A percentile compares a stretch with the other conserved stretches of the same genome.
Conservation (phyloP, 2,888 invertebrate genomes). For the Podotricha telesiphe region DNA sequence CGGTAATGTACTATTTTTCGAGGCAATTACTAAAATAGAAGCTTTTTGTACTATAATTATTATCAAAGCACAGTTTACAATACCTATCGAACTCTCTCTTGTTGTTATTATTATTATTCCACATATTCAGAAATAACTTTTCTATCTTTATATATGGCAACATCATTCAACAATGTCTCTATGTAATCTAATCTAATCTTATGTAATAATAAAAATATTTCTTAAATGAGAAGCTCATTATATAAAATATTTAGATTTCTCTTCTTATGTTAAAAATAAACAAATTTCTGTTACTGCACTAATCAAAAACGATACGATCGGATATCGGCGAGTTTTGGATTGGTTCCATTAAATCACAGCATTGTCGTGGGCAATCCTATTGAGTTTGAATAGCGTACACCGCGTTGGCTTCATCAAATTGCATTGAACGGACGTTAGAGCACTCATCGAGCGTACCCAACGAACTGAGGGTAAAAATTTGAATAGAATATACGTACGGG, state of each 20-base stretch:
- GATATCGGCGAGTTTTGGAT: conserved; percentile 59
- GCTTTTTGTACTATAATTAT: neutral
- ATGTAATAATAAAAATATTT: neutral
- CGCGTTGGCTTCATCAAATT: conserved; percentile 79
- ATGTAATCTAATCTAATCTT: no score
- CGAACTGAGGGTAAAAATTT: conserved; percentile 79
- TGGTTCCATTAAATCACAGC: conserved; percentile 74
- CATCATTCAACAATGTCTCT: no score
- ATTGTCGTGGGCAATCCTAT: conserved; percentile 76
- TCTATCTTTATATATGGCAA: no score
- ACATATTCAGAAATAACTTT: no score
- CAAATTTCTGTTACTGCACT: conserved; percentile 41
- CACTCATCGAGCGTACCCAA: conserved; percentile 72
- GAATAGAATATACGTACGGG: conserved; percentile 74
- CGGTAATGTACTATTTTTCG: conserved; percentile 4
- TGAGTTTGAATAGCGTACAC: conserved; percentile 71
- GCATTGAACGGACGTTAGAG: conserved; percentile 79
- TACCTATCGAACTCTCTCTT: no score
- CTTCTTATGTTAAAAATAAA: conserved; percentile 16
- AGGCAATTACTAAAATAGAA: neutral
- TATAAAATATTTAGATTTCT: neutral
- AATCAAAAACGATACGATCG: conserved; percentile 48
- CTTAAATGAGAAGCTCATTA: neutral
- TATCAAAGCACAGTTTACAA: no score
- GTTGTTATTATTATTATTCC: no score